Conservation (phyloP, 2,888 invertebrate genomes). For the Mystacides longicornis region DNA sequence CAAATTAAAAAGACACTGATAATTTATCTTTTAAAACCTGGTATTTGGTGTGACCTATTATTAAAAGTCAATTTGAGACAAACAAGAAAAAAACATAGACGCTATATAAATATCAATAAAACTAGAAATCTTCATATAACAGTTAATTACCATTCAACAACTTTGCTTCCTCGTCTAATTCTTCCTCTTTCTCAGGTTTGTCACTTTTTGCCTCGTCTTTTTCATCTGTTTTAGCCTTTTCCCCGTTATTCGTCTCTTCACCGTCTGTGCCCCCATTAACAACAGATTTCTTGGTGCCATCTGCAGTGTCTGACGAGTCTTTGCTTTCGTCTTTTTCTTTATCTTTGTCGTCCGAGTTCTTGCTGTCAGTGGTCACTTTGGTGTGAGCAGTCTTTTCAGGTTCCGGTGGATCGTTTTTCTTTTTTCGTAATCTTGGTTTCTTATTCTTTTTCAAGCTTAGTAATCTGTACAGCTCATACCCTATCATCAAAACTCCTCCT, state of each 20-base stretch:
- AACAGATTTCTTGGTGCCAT: conserved; percentile 31
- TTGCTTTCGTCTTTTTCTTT: conserved; percentile 28
- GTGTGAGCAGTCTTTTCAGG: not conserved
- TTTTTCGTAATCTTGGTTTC: conserved; percentile 49
- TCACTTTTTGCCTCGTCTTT: conserved; percentile 29
- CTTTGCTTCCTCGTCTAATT: conserved; percentile 56
- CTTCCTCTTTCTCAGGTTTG: conserved; percentile 42
- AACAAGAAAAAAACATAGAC: too few species aligned
- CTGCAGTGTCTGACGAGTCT: conserved; percentile 19
- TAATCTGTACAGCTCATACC: conserved; percentile 93
- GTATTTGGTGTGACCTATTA: too few species aligned
- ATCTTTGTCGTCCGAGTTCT: conserved; percentile 31
- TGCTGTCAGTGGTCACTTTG: conserved; percentile 25
- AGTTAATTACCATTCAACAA: conserved; percentile 61
- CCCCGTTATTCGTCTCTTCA: conserved; percentile 46
- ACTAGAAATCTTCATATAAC: too few species aligned
- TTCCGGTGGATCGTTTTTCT: conserved; percentile 32
- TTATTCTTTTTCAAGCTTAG: conserved; percentile 70
- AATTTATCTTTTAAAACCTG: too few species aligned
- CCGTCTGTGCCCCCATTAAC: conserved; percentile 24
- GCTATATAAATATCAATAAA: too few species aligned
- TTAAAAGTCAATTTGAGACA: too few species aligned
- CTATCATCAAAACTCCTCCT: conserved; percentile 92
- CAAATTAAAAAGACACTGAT: too few species aligned
- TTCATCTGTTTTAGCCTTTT: conserved; percentile 34